Percentiles rank a stretch among this genome's conserved stretches.
phyloP scores from a whole-genome alignment of 2,888 invertebrate species.

The Cantharis nigra region DNA sequence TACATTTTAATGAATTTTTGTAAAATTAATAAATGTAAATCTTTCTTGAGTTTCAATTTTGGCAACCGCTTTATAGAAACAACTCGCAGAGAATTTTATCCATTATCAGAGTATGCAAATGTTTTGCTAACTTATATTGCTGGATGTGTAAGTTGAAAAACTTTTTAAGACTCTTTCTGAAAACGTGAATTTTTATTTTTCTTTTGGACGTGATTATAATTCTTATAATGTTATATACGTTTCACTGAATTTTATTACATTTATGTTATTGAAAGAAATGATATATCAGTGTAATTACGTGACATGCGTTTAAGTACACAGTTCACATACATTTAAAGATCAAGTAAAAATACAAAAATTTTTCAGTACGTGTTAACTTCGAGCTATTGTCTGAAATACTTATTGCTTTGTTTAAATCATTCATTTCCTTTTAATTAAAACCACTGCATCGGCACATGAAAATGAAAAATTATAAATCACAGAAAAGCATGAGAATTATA shows the following conservation, averaged over 20 bases:
- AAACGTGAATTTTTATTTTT: slow-evolving; percentile 20
- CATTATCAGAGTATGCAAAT: slow-evolving; percentile 36
- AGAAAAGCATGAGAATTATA: no score
- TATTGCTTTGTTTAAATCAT: neutral
- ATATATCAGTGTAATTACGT: neutral
- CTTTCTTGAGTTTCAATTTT: slow-evolving; percentile 9
- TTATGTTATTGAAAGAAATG: neutral
- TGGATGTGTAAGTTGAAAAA: slow-evolving; percentile 35
- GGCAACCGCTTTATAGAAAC: slow-evolving; percentile 12
- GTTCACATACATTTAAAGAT: no score
- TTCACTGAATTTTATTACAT: neutral
- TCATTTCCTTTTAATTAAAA: no score
- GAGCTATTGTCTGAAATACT: neutral
- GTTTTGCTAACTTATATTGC: slow-evolving; percentile 38
- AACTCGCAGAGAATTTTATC: slow-evolving; percentile 25
- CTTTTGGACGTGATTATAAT: slow-evolving; percentile 38
- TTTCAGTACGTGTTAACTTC: neutral
- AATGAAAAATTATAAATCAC: no score
- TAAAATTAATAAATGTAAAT: neutral
- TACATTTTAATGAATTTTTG: neutral
- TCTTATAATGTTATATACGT: slow-evolving; percentile 24
- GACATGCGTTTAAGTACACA: neutral
- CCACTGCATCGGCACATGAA: no score
- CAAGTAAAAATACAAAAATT: neutral
- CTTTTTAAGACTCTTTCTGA: slow-evolving; percentile 9